Conservation (phyloP, 2,797 vertebrate genomes). For the Sebastes matsubarae region DNA sequence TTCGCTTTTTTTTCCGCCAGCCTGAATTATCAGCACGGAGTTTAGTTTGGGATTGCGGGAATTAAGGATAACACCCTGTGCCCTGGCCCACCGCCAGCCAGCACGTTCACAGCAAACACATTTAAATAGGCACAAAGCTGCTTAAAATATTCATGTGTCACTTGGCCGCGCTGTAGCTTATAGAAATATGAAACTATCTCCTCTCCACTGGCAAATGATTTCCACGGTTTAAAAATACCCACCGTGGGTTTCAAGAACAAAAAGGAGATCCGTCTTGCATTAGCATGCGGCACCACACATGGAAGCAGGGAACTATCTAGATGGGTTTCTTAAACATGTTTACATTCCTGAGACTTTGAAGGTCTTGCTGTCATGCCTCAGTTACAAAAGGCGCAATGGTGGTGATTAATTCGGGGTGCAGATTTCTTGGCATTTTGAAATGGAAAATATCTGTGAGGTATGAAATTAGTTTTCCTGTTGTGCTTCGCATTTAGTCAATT, state of each 20-base stretch:
- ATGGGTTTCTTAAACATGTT: slow-evolving; percentile 76
- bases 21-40: slow-evolving; percentile 87
- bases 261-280: slow-evolving; percentile 75
- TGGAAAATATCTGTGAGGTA: slow-evolving; percentile 71
- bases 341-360: slow-evolving; percentile 75
- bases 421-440: slow-evolving; percentile 66
- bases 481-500: slow-evolving; percentile 42
- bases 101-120: slow-evolving; percentile 87
- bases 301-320: slow-evolving; percentile 64
- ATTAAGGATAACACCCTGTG: slow-evolving; percentile 87
- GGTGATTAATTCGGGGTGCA: slow-evolving; percentile 65
- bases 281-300: slow-evolving; percentile 75
- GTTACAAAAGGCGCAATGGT: slow-evolving; percentile 60
- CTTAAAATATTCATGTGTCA: slow-evolving; percentile 94
- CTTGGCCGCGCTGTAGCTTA: slow-evolving; percentile 85
- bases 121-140: slow-evolving; percentile 93
- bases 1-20: slow-evolving; percentile 79
- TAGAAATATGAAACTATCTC: slow-evolving; percentile 89
- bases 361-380: slow-evolving; percentile 68
- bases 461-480: slow-evolving; percentile 70
- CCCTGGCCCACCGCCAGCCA: slow-evolving; percentile 86
- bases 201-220: slow-evolving; percentile 84
- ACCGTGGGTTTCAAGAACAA: slow-evolving; percentile 85
- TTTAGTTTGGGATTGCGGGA: slow-evolving; percentile 87
- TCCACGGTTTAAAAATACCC: slow-evolving; percentile 85